These are phyloP conservation scores for Stenodema calcarata DNA, from an alignment of 2,888 invertebrate species.

Conservation along the genomic window DNA sequence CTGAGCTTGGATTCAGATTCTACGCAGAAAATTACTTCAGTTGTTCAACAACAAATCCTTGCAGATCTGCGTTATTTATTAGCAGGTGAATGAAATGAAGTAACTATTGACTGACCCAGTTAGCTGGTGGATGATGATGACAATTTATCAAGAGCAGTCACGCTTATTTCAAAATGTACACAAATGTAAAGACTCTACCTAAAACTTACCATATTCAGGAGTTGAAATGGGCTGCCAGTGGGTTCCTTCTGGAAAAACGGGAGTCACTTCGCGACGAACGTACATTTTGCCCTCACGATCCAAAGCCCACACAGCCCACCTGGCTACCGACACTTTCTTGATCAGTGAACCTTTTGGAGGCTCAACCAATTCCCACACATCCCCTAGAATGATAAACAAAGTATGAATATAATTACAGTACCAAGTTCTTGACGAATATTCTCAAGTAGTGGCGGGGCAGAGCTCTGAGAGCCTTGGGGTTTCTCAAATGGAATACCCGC, in stretches of 20 bases:
- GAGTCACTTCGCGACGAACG: constrained; percentile 78
- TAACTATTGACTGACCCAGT: no score
- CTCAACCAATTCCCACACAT: constrained; percentile 82
- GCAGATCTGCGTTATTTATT: no score
- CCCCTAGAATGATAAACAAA: constrained; percentile 65
- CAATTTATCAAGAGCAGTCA: not conserved
- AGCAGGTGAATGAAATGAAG: no score
- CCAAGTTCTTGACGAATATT: no score
- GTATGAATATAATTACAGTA: no score
- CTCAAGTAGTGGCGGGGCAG: no score
- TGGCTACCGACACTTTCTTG: constrained; percentile 77
- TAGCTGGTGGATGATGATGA: no score
- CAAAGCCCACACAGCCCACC: constrained; percentile 79
- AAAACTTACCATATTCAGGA: constrained; percentile 22
- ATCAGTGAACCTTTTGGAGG: constrained; percentile 71
- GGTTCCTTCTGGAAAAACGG: constrained; percentile 80
- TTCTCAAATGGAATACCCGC: no score
- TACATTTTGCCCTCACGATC: constrained; percentile 76
- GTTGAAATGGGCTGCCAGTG: constrained; percentile 78
- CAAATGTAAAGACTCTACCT: not conserved
- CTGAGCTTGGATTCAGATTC: no score
- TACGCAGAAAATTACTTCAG: no score
- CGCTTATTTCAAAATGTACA: not conserved
- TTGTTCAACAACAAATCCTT: no score
- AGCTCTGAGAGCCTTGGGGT: no score